phyloP scores from a whole-genome alignment of 2,888 invertebrate species.

The Tiliacea aurago region DNA sequence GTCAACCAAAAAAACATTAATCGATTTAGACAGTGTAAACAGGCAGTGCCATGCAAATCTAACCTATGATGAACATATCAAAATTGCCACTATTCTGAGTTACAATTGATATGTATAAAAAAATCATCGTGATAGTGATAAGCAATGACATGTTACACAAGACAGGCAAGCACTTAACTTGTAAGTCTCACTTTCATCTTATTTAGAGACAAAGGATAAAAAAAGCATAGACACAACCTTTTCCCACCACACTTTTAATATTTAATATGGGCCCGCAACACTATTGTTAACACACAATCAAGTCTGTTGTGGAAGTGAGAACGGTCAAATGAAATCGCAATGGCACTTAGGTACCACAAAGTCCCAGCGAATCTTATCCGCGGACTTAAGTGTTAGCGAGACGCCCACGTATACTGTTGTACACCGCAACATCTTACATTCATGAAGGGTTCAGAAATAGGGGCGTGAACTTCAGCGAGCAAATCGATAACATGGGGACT shows the following conservation, averaged over 20 bases:
- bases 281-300: slow-evolving; percentile 66
- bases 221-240: slow-evolving; percentile 33
- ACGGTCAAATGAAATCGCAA: slow-evolving; percentile 70
- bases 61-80: too few species aligned
- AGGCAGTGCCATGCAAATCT: not conserved
- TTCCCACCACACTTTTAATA: slow-evolving; percentile 50
- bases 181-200: slow-evolving; percentile 6
- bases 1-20: too few species aligned
- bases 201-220: slow-evolving; percentile 33
- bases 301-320: slow-evolving; percentile 61
- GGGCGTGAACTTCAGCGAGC: slow-evolving; percentile 22
- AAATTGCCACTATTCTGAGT: not conserved
- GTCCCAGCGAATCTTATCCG: slow-evolving; percentile 73
- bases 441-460: slow-evolving; percentile 71
- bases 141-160: too few species aligned
- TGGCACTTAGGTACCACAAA: slow-evolving; percentile 70
- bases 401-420: slow-evolving; percentile 59
- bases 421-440: slow-evolving; percentile 79
- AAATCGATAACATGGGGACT: slow-evolving; percentile 13
- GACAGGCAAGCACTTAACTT: slow-evolving; percentile 17
- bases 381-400: slow-evolving; percentile 74
- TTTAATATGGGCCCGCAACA: slow-evolving; percentile 51
- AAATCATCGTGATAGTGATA: too few species aligned
- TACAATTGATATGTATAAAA: not conserved
- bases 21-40: too few species aligned